phyloP scores from a whole-genome alignment of 2,113 vertebrate species.

The Podilymbus podiceps region DNA sequence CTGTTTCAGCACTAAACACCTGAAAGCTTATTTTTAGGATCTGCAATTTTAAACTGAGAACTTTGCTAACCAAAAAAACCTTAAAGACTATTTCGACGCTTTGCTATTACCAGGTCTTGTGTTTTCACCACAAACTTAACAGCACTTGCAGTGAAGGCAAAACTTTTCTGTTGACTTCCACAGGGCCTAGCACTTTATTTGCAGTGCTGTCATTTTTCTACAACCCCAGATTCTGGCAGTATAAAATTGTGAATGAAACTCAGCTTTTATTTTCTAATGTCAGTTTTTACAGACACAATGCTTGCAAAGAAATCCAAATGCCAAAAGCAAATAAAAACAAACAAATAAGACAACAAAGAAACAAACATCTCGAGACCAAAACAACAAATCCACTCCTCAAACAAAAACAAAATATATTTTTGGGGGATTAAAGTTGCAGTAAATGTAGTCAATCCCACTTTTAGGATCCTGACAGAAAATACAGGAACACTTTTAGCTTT shows the following conservation, averaged over 20 bases:
- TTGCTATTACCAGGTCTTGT: not conserved
- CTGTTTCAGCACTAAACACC: not conserved
- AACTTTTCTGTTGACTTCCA: not conserved
- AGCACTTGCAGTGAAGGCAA: not conserved
- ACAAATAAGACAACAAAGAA: not conserved
- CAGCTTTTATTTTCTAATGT: not conserved
- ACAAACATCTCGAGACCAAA: not conserved
- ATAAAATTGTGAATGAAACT: not conserved
- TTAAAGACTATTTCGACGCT: not conserved
- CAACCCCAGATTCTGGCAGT: not conserved
- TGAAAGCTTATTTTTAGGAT: not conserved
- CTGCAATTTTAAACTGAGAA: not conserved
- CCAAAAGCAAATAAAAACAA: not conserved
- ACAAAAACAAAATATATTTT: rapidly evolving
- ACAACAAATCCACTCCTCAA: not conserved
- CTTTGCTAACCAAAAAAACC: not conserved
- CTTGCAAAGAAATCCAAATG: not conserved
- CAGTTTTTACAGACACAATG: not conserved
- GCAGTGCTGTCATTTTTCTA: not conserved
- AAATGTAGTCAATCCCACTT: not conserved
- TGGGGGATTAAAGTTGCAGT: not conserved
- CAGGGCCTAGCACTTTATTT: not conserved
- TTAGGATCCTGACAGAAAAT: not conserved
- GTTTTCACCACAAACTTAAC: not conserved
- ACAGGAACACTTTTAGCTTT: not conserved